Base-by-base conservation (phyloP, 2,888 invertebrate species). In the Ochropacha duplaris region DNA sequence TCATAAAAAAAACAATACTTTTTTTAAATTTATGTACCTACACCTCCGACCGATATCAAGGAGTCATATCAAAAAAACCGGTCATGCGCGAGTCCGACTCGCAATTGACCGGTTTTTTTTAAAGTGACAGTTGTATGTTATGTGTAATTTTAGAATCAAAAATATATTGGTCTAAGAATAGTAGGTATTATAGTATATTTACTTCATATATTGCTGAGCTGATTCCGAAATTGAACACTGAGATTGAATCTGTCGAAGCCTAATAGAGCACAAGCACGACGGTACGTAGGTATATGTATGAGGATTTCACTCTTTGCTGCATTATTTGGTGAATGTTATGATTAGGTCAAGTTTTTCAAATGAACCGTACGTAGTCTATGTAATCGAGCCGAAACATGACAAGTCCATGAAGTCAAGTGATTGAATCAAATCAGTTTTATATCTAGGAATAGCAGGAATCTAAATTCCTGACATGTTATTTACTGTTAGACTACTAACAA, bases 391-490 rank as follows among this genome's bases (percentile, higher is more conserved):
- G 6, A 36, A 36, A 34, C 34, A 34, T 14, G 34, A 4, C 34
- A 36, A 36, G n/a, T n/a, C 36, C 1, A 5, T 4, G 4, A 36
- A n/a, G 4, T n/a, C n/a, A n/a, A n/a, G n/a, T n/a, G n/a, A 6
- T n/a, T n/a, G 9, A 36, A 36, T 36, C 36, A 36, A 36, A 36
- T 34, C 14, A 34, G 12, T 31, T 36, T n/a, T n/a, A n/a, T 12
- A 28, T 6, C n/a, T n/a, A n/a, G n/a, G 5, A 31, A 12, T 31
- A 2, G 31, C 71, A 34, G 4, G 1, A 5, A 36, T n/a, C 2
- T 58, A 68, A 63, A 70, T 66, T 69, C 66, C 61, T 61, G 67
- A 67, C 19, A 44, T 44, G 44, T 19, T 39, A 16, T 77, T 68
- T 62, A 65, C 67, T 62, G 69, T 68, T 71, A 69, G 56, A 56